These are phyloP conservation scores for Etheostoma spectabile DNA, from an alignment of 2,113 vertebrate species.

Conservation along the genomic window DNA sequence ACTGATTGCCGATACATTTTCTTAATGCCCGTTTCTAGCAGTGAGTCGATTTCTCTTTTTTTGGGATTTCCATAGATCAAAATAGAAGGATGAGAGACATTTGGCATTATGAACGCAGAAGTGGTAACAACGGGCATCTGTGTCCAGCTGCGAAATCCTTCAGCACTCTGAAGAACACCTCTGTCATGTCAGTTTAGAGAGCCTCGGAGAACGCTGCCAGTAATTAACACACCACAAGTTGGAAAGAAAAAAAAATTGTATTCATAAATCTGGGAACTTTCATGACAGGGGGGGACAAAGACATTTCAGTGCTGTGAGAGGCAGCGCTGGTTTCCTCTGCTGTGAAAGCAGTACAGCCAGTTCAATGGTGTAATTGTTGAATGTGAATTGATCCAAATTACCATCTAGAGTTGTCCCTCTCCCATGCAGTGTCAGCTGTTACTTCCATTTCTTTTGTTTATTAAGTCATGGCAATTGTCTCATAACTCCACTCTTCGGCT, in stretches of 20 bases:
- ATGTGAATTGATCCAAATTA: constrained; percentile 65
- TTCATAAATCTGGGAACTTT: constrained; percentile 64
- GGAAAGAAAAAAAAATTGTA: constrained; percentile 44
- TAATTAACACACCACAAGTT: constrained; percentile 68
- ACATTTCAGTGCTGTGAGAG: constrained; percentile 45
- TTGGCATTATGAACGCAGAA: constrained; percentile 57
- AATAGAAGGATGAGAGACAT: constrained; percentile 23
- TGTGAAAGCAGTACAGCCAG: constrained; percentile 9
- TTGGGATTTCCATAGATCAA: background rate
- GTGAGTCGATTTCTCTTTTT: background rate
- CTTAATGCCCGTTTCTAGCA: constrained; percentile 8
- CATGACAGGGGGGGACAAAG: constrained; percentile 47
- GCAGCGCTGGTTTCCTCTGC: constrained; percentile 63
- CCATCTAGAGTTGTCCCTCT: constrained; percentile 66
- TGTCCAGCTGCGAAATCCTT: constrained; percentile 61
- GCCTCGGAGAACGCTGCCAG: constrained; percentile 47
- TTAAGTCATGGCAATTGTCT: constrained; percentile 77
- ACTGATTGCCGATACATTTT: constrained; percentile 34
- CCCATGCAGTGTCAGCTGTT: constrained; percentile 74
- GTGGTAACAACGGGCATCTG: constrained; percentile 29
- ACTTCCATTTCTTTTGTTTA: constrained; percentile 80
- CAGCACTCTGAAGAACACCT: constrained; percentile 58
- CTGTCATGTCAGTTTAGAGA: constrained; percentile 68
- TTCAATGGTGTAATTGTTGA: constrained; percentile 51
- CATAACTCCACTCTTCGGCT: constrained; percentile 73